A percentile compares a stretch with the other conserved stretches of the same genome.
Evolutionary conservation across 2,888 invertebrate species (phyloP).

Genomic region (Stramonita haemastoma): DNA sequence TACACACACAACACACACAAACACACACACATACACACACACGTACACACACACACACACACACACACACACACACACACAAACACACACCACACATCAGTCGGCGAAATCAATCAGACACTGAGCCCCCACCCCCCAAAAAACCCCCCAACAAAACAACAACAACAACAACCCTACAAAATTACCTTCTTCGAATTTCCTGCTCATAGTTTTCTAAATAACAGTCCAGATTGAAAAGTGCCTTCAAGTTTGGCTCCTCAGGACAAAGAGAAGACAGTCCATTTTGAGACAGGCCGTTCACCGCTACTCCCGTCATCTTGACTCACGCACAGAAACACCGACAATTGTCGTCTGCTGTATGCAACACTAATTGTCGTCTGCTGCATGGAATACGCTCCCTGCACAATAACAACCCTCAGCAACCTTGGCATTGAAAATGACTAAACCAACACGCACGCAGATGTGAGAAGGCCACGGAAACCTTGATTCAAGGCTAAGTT

Average conservation of each 20-base stretch:
- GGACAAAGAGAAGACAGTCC: conserved; percentile 33
- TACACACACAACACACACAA: too few species aligned
- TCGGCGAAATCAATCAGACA: background rate
- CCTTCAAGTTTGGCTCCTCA: conserved; percentile 84
- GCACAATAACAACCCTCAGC: background rate
- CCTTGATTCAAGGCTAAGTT: background rate
- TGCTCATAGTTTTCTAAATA: conserved; percentile 90
- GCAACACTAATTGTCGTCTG: background rate
- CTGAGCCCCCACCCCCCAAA: too few species aligned
- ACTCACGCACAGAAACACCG: background rate
- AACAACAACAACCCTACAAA: too few species aligned
- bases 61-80: too few species aligned
- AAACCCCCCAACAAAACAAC: background rate
- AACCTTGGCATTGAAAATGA: background rate
- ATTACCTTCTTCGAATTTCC: conserved; percentile 93
- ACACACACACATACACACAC: too few species aligned
- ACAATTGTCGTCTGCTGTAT: background rate
- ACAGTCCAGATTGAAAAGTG: conserved; percentile 88
- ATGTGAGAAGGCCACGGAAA: background rate
- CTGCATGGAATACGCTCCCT: background rate
- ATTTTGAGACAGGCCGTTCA: conserved; percentile 37
- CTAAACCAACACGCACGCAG: background rate
- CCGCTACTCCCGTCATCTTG: conserved; percentile 38
- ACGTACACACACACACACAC: too few species aligned
- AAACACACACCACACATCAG: background rate